Evolutionary conservation across 2,113 vertebrate genomes (phyloP).

Genomic region (Entomyzon cyanotis): DNA sequence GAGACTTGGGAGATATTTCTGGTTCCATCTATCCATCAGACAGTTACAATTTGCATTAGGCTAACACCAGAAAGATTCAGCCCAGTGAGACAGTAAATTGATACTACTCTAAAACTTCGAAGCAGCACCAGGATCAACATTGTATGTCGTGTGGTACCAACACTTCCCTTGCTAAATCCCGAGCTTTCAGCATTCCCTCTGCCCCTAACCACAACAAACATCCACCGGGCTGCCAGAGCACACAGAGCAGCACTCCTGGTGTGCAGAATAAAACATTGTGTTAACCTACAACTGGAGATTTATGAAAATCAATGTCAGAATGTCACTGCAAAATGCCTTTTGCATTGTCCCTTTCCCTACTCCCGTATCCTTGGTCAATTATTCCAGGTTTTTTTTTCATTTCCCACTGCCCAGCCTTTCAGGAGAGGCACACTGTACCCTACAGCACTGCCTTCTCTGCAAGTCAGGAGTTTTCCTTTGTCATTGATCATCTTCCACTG

Average conservation of each 20-base stretch:
- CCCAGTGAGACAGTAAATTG: slow-evolving; percentile 45
- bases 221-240: background rate
- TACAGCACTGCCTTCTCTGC: background rate
- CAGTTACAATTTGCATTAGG: slow-evolving; percentile 50
- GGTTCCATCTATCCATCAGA: slow-evolving; percentile 46
- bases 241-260: background rate
- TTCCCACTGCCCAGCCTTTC: background rate
- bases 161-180: background rate
- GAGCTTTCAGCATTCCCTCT: background rate
- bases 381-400: background rate
- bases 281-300: background rate
- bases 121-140: background rate
- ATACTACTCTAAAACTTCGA: slow-evolving; percentile 26
- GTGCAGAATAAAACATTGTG: background rate
- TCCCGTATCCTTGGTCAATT: background rate
- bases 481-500: background rate
- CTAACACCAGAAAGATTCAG: slow-evolving; percentile 28
- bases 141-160: background rate
- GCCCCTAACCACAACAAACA: background rate
- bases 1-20: slow-evolving; percentile 37
- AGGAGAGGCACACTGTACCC: background rate
- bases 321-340: background rate
- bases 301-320: slow-evolving; percentile 1
- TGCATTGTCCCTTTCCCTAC: background rate
- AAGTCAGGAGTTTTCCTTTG: background rate